Evolutionary conservation across 2,113 vertebrate species (phyloP), one percentile per base, ranked within the genome.

Genomic region (Prietella phreatophila): DNA sequence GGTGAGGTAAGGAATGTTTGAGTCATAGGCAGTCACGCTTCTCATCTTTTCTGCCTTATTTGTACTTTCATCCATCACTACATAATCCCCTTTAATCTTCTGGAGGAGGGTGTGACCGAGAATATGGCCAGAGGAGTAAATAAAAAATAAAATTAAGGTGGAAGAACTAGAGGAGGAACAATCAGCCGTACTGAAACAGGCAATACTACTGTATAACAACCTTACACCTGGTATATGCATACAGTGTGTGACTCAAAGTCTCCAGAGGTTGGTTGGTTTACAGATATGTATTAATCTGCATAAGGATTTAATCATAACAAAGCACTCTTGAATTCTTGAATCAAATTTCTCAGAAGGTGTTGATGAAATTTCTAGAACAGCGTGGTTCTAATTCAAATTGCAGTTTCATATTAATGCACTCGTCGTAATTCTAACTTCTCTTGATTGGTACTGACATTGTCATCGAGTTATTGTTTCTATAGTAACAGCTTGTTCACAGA

Each of bases 61-160:
- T 85, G 73, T 58, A 19, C 80, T 71, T 83, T 88, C 53, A 90
- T 88, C 80, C 86, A 76, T 89, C 65, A 76, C 65, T 75, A 82
- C 67, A 82, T 79, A 88, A 85, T 60, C 76, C 67, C 47, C 25
- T 86, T 88, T 79, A 83, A 83, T 69, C n/a, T 55, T 53, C 76
- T 82, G 69, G 47, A 79, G 30, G 73, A 78, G 58, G 30, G 55
- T 50, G 65, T 86, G 79, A 83, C 50, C 20, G 80, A 39, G 47
- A 76, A 88, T 65, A 61, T 73, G 60, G 42, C 65, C 25, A 58
- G 22, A 60, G 60, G 76, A 53, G 27, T 50, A 53, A 86, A 71
- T 58, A 42, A 84, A 55, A 65, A 82, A 83, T 36, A 39, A 25
- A 82, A 61, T 61, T 8, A 60, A 73, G 69, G 42, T n/a, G 27